phyloP scores from a whole-genome alignment of 2,797 vertebrate genomes.

The Ctenopoma kingsleyae region DNA sequence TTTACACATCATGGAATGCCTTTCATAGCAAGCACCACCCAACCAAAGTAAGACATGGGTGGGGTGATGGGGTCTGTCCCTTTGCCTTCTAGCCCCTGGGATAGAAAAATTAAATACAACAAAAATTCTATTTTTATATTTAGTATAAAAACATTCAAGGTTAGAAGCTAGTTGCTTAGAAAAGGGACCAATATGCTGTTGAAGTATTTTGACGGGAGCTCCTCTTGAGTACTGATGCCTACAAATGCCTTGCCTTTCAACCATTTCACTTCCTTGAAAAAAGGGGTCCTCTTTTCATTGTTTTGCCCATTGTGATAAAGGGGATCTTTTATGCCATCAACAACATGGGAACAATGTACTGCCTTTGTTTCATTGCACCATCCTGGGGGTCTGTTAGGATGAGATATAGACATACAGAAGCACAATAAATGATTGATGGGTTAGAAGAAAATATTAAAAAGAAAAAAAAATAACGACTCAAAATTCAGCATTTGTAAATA shows the following conservation, averaged over 20 bases:
- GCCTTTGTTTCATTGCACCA: constrained; percentile 73
- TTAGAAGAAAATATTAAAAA: constrained; percentile 68
- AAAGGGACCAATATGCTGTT: constrained; percentile 47
- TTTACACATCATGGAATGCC: constrained; percentile 36
- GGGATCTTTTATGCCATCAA: constrained; percentile 75
- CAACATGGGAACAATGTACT: constrained; percentile 65
- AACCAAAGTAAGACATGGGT: constrained; percentile 43
- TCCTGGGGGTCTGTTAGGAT: constrained; percentile 67
- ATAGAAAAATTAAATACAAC: constrained; percentile 35
- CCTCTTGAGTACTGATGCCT: constrained; percentile 43
- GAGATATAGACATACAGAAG: constrained; percentile 63
- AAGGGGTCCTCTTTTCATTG: constrained; percentile 59
- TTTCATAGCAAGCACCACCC: constrained; percentile 40
- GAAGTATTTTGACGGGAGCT: constrained; percentile 55
- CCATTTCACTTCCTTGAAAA: constrained; percentile 61
- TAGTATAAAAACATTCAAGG: constrained; percentile 57
- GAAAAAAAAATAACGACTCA: constrained; percentile 49
- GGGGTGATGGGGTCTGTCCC: constrained; percentile 39
- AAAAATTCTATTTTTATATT: constrained; percentile 51
- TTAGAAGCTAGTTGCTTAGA: constrained; percentile 51
- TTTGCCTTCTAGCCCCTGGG: constrained; percentile 45
- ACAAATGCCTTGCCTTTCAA: constrained; percentile 57
- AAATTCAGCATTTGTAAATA: constrained; percentile 78
- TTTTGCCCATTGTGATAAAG: constrained; percentile 73
- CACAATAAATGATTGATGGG: constrained; percentile 70